Evolutionary conservation across 2,797 vertebrate species (phyloP), one percentile per base, ranked within the genome.

Genomic region (Dromococcyx pavoninus): DNA sequence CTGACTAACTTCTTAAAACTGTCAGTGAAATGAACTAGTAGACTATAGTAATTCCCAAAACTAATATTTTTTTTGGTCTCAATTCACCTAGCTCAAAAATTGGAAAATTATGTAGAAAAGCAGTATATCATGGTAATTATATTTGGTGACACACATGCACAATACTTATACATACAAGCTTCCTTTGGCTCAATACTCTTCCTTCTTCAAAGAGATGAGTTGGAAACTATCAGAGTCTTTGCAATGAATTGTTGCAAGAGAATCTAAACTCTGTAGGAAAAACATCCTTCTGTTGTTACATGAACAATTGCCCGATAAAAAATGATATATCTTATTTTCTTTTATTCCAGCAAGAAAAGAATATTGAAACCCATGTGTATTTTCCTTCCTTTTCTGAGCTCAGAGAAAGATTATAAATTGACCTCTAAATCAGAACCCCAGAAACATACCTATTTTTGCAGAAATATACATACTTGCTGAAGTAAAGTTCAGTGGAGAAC

Each of bases 1-100:
- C n/a, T 90, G 69, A 72, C 28, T 93, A 85, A 71, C 61, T 91
- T 86, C 76, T 39, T 78, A 27, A 94, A 91, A 91, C n/a, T 33
- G 74, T 21, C 65, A 77, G 8, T 66, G 25, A 87, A 91, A 27
- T 35, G 91, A 78, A 79, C 25, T 11, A 28, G 21, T 10, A 72
- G 30, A 32, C 14, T 56, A 54, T 10, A 50, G 1, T 44, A 24
- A 7, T 74, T 79, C 6, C 9, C 2, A 28, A 19, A 3, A 41
- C 14, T 41, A 28, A 30, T 67, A 62, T 61, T 80, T 56, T 32
- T 32, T 60, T 79, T 67, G 18, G 1, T 72, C 7, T 89, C 17
- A 18, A 5, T 65, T 79, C 16, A 60, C 56, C 7, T 14, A 57
- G 9, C 9, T 75, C 32, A 89, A 82, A 88, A 71, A 8, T 6